Percentiles rank a stretch among this genome's conserved stretches.
Evolutionary conservation across 2,888 invertebrate genomes (phyloP).

Genomic region (Euplagia quadripunctaria): DNA sequence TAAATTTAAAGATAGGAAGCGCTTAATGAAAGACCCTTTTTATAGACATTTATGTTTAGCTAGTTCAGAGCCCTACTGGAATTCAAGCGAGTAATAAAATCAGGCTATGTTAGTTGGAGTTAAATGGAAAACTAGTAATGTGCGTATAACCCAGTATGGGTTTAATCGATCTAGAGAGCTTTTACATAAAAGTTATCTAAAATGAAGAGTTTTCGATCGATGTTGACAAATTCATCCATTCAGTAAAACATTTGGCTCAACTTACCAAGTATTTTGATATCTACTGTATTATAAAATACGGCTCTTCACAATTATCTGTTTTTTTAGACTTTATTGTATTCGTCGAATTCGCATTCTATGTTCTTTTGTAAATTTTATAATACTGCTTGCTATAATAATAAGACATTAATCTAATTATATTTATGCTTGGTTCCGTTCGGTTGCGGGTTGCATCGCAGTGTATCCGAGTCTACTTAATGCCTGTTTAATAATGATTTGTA

Average conservation of each 20-base stretch:
- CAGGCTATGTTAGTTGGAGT: not conserved
- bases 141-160: too few species aligned
- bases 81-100: not conserved
- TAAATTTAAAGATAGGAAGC: too few species aligned
- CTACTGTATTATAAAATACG: not conserved
- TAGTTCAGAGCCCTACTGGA: not conserved
- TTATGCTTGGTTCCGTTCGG: not conserved
- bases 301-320: not conserved
- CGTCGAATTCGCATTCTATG: not conserved
- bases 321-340: not conserved
- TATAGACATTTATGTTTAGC: not conserved
- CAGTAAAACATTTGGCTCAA: not conserved
- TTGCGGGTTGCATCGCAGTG: not conserved
- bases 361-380: not conserved
- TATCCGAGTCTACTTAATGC: too few species aligned
- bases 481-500: not conserved
- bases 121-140: too few species aligned
- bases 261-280: not conserved
- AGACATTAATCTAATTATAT: not conserved
- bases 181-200: too few species aligned
- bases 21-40: too few species aligned
- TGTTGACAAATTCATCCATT: not conserved
- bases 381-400: not conserved
- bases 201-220: not conserved
- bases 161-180: too few species aligned